Percentiles rank a stretch among this genome's conserved stretches.
Evolutionary conservation across 2,113 vertebrate genomes (phyloP).

Genomic region (Myocastor coypus): DNA sequence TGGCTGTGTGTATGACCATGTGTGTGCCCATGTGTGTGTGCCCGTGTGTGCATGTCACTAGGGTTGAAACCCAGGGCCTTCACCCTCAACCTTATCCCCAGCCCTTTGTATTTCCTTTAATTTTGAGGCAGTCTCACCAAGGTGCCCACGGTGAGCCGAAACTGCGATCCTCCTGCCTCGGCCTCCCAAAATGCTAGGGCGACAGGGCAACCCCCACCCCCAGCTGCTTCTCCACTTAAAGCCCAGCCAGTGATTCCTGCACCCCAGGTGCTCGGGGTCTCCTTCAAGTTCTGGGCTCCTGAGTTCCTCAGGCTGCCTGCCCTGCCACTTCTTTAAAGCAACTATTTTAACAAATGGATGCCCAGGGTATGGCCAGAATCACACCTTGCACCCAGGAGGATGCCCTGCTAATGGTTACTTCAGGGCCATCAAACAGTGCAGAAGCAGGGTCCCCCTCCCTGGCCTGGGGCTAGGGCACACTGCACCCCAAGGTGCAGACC

Average conservation of each 20-base stretch:
- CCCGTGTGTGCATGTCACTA: no score
- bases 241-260: not conserved
- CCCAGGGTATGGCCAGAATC: accelerated
- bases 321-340: not conserved
- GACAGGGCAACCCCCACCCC: not conserved
- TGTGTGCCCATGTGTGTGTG: not conserved
- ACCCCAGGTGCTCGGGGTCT: accelerated
- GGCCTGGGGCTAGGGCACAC: not conserved
- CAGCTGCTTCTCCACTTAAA: no score
- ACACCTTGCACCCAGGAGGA: accelerated
- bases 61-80: not conserved
- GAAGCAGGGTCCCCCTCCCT: not conserved
- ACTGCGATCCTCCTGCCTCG: not conserved
- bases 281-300: accelerated
- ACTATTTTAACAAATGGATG: accelerated
- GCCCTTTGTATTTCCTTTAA: not conserved
- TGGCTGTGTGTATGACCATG: no score
- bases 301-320: not conserved
- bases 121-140: not conserved
- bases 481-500: not conserved
- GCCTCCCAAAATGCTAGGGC: not conserved
- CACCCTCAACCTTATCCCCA: not conserved
- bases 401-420: not conserved
- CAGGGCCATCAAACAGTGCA: not conserved
- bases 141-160: not conserved